These are phyloP conservation scores for Poeciliopsis presidionis DNA, from an alignment of 2,797 vertebrate genomes.

Conservation along the genomic window DNA sequence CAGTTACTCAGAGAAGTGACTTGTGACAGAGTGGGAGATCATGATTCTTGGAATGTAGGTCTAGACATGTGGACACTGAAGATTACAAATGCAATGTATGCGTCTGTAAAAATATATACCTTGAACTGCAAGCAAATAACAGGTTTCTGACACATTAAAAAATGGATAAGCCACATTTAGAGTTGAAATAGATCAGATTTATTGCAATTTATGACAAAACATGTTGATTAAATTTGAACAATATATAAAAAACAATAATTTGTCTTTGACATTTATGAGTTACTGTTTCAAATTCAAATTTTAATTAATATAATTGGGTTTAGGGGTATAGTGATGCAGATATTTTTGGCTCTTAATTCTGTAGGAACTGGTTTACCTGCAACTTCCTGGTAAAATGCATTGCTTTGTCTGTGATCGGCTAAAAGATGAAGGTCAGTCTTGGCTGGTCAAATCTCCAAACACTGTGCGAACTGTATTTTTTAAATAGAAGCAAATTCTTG, in stretches of 20 bases:
- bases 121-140: background rate
- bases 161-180: background rate
- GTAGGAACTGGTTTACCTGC: background rate
- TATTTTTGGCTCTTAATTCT: background rate
- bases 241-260: background rate
- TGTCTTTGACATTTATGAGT: background rate
- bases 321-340: background rate
- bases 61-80: slow-evolving; percentile 44
- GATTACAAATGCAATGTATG: slow-evolving; percentile 14
- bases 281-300: background rate
- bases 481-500: background rate
- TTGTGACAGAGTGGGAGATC: background rate
- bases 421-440: background rate
- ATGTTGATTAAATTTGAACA: background rate
- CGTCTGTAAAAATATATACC: background rate
- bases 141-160: background rate
- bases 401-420: background rate
- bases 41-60: slow-evolving; percentile 40
- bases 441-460: background rate
- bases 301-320: background rate
- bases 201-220: background rate
- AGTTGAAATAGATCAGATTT: background rate
- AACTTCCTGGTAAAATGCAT: background rate
- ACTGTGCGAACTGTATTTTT: background rate
- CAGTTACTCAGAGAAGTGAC: slow-evolving; percentile 34